phyloP scores from a whole-genome alignment of 2,888 invertebrate genomes.

The Ashinkailepas kermadecensis region DNA sequence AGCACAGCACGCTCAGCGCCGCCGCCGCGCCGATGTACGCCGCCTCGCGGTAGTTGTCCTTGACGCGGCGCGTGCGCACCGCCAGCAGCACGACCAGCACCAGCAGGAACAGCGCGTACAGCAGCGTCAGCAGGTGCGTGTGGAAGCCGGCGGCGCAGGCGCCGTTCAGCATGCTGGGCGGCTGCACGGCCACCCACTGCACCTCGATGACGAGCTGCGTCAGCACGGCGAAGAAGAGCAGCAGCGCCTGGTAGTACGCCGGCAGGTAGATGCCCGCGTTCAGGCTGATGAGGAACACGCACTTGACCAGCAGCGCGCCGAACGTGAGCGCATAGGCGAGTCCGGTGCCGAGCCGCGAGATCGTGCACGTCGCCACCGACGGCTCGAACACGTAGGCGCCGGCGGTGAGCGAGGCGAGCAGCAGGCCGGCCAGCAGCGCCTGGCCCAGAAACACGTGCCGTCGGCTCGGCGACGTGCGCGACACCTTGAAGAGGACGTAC shows the following conservation, averaged over 20 bases:
- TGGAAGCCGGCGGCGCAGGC: conserved; percentile 43
- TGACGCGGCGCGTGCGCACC: conserved; percentile 68
- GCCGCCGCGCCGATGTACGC: conserved; percentile 84
- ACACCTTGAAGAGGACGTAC: conserved; percentile 75
- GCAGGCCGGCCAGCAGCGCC: conserved; percentile 73
- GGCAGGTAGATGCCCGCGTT: conserved; percentile 86
- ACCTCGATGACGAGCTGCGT: conserved; percentile 56
- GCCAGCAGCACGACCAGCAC: conserved; percentile 32
- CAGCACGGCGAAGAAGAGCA: conserved; percentile 81
- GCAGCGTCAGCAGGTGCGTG: conserved; percentile 61
- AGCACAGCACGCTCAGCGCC: conserved; percentile 76
- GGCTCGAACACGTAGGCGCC: conserved; percentile 70
- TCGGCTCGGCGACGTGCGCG: conserved; percentile 63
- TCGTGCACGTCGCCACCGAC: conserved; percentile 68
- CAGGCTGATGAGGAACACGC: conserved; percentile 83
- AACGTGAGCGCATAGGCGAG: conserved; percentile 75
- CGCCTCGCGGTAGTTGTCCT: conserved; percentile 88
- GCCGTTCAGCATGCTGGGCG: conserved; percentile 58
- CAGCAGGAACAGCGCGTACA: conserved; percentile 58
- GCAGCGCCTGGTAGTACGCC: conserved; percentile 78
- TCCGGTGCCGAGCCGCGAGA: conserved; percentile 72
- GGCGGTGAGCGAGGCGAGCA: conserved; percentile 69
- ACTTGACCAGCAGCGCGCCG: conserved; percentile 83
- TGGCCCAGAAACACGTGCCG: conserved; percentile 80
- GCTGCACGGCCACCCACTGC: conserved; percentile 39